Conservation (phyloP, 2,888 invertebrate genomes). For the Lithophane semibrunnea region DNA sequence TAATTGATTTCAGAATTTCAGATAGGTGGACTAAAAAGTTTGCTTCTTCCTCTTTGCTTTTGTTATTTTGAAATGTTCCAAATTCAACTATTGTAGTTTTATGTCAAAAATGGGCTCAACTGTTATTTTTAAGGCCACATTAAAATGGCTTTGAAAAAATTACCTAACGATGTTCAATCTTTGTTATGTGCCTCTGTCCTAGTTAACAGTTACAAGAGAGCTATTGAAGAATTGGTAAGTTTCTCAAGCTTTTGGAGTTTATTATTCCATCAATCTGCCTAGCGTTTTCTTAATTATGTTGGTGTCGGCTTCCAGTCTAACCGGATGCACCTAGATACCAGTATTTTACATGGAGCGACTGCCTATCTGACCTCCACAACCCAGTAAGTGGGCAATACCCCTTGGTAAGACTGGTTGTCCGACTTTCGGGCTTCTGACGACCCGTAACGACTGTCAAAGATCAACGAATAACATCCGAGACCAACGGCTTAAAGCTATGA, state of each 20-base stretch:
- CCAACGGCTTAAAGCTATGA: background rate
- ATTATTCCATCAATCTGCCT: no score
- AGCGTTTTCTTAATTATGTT: no score
- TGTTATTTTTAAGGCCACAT: constrained; percentile 32
- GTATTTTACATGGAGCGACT: no score
- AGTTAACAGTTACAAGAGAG: constrained; percentile 90
- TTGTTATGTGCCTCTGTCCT: constrained; percentile 90
- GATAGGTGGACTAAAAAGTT: background rate
- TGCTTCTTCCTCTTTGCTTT: constrained; percentile 29
- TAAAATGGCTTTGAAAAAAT: constrained; percentile 77
- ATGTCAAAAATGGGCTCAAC: constrained; percentile 45
- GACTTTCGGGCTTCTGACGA: no score
- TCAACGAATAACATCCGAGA: no score
- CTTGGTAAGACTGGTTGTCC: no score
- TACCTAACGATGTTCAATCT: constrained; percentile 85
- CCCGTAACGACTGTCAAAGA: no score
- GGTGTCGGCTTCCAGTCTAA: no score
- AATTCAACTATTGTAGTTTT: constrained; percentile 29
- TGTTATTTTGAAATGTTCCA: constrained; percentile 24
- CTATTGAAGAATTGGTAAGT: constrained; percentile 92
- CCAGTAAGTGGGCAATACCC: no score
- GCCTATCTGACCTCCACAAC: no score
- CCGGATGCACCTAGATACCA: no score
- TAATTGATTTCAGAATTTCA: background rate
- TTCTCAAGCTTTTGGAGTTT: background rate